Percentiles rank a stretch among this genome's conserved stretches.
phyloP scores from a whole-genome alignment of 2,888 invertebrate species.

The Hirtodrosophila alboralis region DNA sequence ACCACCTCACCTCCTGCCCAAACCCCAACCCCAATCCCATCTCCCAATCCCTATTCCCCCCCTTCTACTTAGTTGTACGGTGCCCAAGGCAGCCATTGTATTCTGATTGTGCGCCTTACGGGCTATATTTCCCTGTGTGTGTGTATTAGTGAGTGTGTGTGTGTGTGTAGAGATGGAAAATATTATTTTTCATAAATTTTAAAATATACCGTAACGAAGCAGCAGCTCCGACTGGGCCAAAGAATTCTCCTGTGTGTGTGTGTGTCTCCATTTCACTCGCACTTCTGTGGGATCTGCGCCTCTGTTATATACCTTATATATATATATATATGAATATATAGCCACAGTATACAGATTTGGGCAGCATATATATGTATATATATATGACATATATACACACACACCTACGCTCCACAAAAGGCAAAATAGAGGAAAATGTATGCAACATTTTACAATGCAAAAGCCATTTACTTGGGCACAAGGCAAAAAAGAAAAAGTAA shows the following conservation, averaged over 20 bases:
- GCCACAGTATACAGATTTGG: slow-evolving; percentile 51
- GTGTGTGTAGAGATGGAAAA: slow-evolving; percentile 72
- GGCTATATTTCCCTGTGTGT: slow-evolving; percentile 6
- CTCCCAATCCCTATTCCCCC: too few species aligned
- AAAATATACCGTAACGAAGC: slow-evolving; percentile 72
- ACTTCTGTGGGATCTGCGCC: too few species aligned
- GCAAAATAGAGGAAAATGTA: slow-evolving; percentile 78
- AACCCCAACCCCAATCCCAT: too few species aligned
- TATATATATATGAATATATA: slow-evolving; percentile 12
- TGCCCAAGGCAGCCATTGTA: slow-evolving; percentile 68
- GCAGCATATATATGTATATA: slow-evolving; percentile 34
- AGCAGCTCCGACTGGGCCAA: slow-evolving; percentile 24
- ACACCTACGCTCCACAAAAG: slow-evolving; percentile 43
- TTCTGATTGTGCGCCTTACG: slow-evolving; percentile 58
- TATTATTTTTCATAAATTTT: slow-evolving; percentile 83
- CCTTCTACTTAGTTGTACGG: slow-evolving; percentile 9
- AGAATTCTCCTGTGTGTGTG: slow-evolving; percentile 8
- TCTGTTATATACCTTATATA: slow-evolving; percentile 12
- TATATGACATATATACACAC: slow-evolving; percentile 6
- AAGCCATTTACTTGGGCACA: slow-evolving; percentile 71
- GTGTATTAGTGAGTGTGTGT: slow-evolving; percentile 31
- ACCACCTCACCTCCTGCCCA: slow-evolving; percentile 2
- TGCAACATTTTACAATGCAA: slow-evolving; percentile 82
- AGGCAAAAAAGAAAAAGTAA: slow-evolving; percentile 19
- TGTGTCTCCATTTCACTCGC: slow-evolving; percentile 46